A percentile compares a stretch with the other conserved stretches of the same genome.
These are phyloP conservation scores for Chaetogeoica ovagalla DNA, from an alignment of 2,888 invertebrate genomes.

Conservation along the genomic window DNA sequence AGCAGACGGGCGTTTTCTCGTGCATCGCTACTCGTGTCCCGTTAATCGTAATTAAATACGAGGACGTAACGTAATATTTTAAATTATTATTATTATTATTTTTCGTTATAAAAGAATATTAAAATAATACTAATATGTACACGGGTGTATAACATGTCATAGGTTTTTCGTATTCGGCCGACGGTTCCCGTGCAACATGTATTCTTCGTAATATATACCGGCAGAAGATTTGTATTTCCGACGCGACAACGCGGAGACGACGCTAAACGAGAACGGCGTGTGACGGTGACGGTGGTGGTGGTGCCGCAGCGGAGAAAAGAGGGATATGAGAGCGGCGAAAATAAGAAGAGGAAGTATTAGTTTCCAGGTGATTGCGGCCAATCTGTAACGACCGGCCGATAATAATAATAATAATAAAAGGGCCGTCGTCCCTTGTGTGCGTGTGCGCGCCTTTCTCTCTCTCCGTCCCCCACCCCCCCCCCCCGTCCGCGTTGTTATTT, in stretches of 20 bases:
- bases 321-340: conserved; percentile 22
- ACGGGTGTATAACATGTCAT: too few relatives aligned
- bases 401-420: conserved; percentile 15
- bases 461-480: neutral
- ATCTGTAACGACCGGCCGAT: conserved; percentile 49
- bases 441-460: neutral
- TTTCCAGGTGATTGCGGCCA: conserved; percentile 53
- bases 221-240: too few relatives aligned
- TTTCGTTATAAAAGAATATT: too few relatives aligned
- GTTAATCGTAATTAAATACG: too few relatives aligned
- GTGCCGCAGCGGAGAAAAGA: conserved; percentile 14
- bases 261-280: neutral
- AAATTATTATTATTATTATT: too few relatives aligned
- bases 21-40: too few relatives aligned
- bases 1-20: too few relatives aligned
- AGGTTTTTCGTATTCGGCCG: too few relatives aligned
- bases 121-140: too few relatives aligned
- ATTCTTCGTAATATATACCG: too few relatives aligned
- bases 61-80: too few relatives aligned
- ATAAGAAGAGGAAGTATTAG: conserved; percentile 53
- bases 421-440: neutral
- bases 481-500: neutral
- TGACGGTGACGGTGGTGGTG: neutral
- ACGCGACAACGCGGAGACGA: conserved; percentile 6
- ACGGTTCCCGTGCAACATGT: too few relatives aligned